Conservation (phyloP, 2,797 vertebrate genomes). For the Momotus momota region DNA sequence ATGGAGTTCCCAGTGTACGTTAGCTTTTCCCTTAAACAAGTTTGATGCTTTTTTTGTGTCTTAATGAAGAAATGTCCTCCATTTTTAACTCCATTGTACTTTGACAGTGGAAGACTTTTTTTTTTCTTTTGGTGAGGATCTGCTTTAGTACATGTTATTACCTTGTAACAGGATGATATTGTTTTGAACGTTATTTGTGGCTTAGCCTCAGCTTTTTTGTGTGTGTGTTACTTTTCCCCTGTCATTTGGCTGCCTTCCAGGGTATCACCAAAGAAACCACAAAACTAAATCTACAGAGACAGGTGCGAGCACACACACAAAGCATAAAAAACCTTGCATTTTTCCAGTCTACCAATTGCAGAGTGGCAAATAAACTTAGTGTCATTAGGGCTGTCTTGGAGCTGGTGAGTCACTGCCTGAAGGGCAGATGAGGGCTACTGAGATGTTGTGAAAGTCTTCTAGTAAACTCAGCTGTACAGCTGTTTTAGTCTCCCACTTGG, state of each 20-base stretch:
- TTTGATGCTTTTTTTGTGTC: neutral
- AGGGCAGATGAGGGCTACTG: neutral
- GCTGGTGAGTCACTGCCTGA: neutral
- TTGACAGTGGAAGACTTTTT: neutral
- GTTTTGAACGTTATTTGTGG: neutral
- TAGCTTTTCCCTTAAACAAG: neutral
- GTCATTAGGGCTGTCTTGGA: neutral
- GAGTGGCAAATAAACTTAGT: neutral
- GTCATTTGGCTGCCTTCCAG: slow-evolving; percentile 35
- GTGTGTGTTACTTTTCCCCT: slow-evolving; percentile 12
- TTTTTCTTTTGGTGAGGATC: neutral
- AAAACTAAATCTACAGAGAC: neutral
- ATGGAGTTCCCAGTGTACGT: neutral
- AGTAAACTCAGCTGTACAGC: neutral
- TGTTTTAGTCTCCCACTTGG: neutral
- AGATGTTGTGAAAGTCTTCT: neutral
- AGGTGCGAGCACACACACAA: rapidly evolving
- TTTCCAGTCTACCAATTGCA: neutral
- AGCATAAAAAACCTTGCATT: neutral
- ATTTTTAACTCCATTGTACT: neutral
- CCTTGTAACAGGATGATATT: neutral
- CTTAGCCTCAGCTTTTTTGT: neutral
- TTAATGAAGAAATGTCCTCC: neutral
- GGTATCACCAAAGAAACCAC: slow-evolving; percentile 16
- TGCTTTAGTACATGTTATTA: neutral